These are phyloP conservation scores for Pantelozetes paolii DNA, from an alignment of 2,888 invertebrate species.

Conservation along the genomic window DNA sequence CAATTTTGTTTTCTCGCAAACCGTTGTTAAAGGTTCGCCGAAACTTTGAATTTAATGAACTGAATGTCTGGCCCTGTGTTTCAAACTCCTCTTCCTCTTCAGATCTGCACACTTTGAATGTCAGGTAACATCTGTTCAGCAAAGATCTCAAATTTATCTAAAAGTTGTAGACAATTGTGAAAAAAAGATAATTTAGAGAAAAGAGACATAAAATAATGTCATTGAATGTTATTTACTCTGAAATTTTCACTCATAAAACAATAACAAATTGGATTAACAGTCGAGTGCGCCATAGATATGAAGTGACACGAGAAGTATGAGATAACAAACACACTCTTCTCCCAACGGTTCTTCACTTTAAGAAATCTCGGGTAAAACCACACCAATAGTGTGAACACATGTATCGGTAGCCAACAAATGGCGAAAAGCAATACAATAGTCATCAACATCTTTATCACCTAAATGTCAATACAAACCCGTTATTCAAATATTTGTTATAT, in stretches of 20 bases:
- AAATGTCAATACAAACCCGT: neutral
- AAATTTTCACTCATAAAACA: slow-evolving; percentile 41
- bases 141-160: slow-evolving; percentile 18
- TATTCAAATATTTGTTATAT: neutral
- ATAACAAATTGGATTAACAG: slow-evolving; percentile 36
- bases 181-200: neutral
- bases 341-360: neutral
- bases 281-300: slow-evolving; percentile 37
- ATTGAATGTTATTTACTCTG: slow-evolving; percentile 21
- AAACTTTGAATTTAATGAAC: neutral
- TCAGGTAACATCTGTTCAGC: slow-evolving; percentile 11
- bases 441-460: slow-evolving; percentile 37
- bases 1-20: neutral
- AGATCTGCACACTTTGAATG: slow-evolving; percentile 13
- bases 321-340: neutral
- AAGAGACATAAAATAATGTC: neutral
- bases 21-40: neutral
- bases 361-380: slow-evolving; percentile 27
- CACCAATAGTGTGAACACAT: slow-evolving; percentile 33
- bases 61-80: slow-evolving; percentile 23
- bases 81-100: neutral
- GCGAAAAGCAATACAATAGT: slow-evolving; percentile 26
- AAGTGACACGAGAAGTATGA: slow-evolving; percentile 34
- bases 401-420: slow-evolving; percentile 40
- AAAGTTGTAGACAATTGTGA: neutral